Conservation (phyloP, 1,140 invertebrate species). For the Gryllus bimaculatus region DNA sequence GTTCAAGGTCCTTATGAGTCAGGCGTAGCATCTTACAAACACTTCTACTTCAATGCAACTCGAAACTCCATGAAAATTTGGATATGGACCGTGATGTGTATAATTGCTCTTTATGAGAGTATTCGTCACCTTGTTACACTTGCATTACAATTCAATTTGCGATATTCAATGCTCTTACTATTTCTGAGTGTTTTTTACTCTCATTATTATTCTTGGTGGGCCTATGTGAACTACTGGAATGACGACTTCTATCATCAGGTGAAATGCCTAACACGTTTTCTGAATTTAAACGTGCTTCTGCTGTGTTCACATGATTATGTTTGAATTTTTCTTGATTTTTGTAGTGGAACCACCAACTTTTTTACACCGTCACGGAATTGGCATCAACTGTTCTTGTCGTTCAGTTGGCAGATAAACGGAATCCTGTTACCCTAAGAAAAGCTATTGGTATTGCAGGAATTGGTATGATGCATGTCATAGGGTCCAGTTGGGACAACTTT, state of each 20-base stretch:
- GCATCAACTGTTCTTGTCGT: constrained; percentile 55
- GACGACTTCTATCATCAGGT: constrained; percentile 56
- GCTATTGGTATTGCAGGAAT: constrained; percentile 54
- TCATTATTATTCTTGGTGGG: constrained; percentile 79
- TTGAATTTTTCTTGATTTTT: constrained; percentile 27
- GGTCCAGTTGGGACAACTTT: constrained; percentile 67
- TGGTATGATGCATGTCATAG: constrained; percentile 58
- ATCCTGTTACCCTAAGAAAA: constrained; percentile 48
- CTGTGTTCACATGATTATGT: too few species aligned
- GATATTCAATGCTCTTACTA: constrained; percentile 58
- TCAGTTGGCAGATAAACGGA: constrained; percentile 46
- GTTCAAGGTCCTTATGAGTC: constrained; percentile 59
- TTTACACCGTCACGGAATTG: constrained; percentile 56
- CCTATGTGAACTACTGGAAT: constrained; percentile 75
- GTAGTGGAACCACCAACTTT: constrained; percentile 66
- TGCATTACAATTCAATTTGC: constrained; percentile 43
- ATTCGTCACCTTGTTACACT: constrained; percentile 52
- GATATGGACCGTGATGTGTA: constrained; percentile 50
- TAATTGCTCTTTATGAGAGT: constrained; percentile 62
- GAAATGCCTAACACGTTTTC: not conserved
- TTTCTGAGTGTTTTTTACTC: constrained; percentile 64
- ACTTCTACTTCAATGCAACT: constrained; percentile 76
- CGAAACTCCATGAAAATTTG: constrained; percentile 67
- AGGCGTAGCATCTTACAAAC: constrained; percentile 63
- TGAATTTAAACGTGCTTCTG: too few species aligned